Percentiles rank a stretch among this genome's conserved stretches.
These are phyloP conservation scores for Thomomys bottae DNA, from an alignment of 2,113 vertebrate species.

Conservation along the genomic window DNA sequence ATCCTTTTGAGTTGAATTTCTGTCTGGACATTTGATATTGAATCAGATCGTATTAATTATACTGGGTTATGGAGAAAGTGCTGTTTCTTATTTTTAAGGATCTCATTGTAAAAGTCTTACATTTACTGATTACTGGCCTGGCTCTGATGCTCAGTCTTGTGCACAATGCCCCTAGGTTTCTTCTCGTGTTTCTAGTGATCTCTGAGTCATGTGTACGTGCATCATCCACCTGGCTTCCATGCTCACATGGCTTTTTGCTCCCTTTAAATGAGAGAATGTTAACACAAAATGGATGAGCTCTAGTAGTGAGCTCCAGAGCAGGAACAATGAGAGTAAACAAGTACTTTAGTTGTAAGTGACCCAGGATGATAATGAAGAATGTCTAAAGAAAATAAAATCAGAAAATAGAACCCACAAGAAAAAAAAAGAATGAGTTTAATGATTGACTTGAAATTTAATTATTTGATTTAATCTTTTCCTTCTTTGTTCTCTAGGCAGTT, in stretches of 20 bases:
- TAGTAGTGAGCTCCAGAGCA: neutral
- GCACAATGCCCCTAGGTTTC: neutral
- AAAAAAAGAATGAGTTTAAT: neutral
- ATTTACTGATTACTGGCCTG: neutral
- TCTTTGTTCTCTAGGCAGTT: neutral
- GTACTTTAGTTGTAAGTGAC: neutral
- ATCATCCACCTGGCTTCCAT: neutral
- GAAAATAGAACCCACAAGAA: neutral
- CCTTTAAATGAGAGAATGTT: neutral
- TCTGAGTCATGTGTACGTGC: neutral
- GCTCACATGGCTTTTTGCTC: neutral
- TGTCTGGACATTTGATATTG: constrained; percentile 8
- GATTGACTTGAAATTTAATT: neutral
- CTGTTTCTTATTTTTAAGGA: neutral
- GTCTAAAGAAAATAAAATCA: neutral
- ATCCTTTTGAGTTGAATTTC: constrained; percentile 3
- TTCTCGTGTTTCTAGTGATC: neutral
- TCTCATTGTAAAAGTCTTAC: neutral
- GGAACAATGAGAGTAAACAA: neutral
- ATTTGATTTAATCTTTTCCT: neutral
- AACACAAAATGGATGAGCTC: neutral
- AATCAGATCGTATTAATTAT: neutral
- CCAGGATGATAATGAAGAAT: neutral
- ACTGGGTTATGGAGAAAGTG: neutral
- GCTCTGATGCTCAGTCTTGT: neutral